Percentiles rank a stretch among this genome's conserved stretches.
Conservation (phyloP, 2,888 invertebrate species). For the Fragum whitleyi region DNA sequence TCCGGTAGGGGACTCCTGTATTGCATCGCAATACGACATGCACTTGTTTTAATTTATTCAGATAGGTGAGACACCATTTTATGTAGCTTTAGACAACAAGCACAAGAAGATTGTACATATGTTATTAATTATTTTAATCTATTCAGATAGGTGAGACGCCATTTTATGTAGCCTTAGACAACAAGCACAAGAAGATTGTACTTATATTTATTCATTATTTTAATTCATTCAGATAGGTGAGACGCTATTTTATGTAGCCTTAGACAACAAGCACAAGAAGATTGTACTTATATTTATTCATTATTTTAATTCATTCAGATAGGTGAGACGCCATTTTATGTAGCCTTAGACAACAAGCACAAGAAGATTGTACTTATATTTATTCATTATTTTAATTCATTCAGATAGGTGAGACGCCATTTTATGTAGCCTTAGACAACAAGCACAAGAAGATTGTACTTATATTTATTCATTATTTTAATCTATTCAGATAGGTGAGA, state of each 20-base stretch:
- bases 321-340: slow-evolving; percentile 93
- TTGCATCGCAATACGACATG: too few species aligned
- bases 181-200: slow-evolving; percentile 91
- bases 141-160: slow-evolving; percentile 88
- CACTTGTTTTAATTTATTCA: too few species aligned
- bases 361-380: slow-evolving; percentile 91
- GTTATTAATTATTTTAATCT: too few species aligned
- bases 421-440: slow-evolving; percentile 94
- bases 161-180: slow-evolving; percentile 94
- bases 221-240: slow-evolving; percentile 86
- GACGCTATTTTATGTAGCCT: slow-evolving; percentile 92
- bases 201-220: too few species aligned
- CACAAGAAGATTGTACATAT: slow-evolving; percentile 91
- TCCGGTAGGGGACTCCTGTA: too few species aligned
- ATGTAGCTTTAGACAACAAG: slow-evolving; percentile 93
- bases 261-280: slow-evolving; percentile 92
- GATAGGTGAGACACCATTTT: slow-evolving; percentile 89
- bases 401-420: slow-evolving; percentile 87
- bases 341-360: slow-evolving; percentile 92
- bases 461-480: too few species aligned
- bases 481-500: slow-evolving; percentile 93
- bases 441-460: slow-evolving; percentile 90
- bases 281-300: too few species aligned
- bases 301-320: too few species aligned
- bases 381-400: too few species aligned